These are phyloP conservation scores for Cataglyphis hispanica DNA, from an alignment of 1,140 invertebrate species.

Conservation along the genomic window DNA sequence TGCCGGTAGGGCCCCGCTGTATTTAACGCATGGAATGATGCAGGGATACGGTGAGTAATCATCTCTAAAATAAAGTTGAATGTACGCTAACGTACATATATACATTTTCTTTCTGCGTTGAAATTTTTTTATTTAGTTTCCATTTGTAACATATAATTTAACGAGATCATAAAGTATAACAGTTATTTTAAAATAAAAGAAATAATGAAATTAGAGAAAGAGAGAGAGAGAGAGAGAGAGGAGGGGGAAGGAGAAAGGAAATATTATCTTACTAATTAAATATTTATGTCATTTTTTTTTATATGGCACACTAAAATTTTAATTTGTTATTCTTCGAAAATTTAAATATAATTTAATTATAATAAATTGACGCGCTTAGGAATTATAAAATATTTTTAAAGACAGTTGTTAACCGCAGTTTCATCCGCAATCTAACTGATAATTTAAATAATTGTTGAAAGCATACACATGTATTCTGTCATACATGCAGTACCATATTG, in stretches of 20 bases:
- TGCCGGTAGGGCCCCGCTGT: conserved; percentile 92
- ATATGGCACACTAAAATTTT: no score
- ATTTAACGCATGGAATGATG: conserved; percentile 94
- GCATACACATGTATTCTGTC: no score
- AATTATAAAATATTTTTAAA: not conserved
- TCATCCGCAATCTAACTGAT: not conserved
- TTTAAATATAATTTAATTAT: not conserved
- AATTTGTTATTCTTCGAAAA: not conserved
- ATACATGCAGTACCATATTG: no score
- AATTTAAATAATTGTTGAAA: conserved; percentile 7
- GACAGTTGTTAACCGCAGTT: not conserved
- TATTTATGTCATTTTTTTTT: not conserved
- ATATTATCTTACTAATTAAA: not conserved
- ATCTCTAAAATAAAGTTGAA: not conserved
- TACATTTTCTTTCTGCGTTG: no score
- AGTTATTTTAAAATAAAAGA: no score
- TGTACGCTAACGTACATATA: no score
- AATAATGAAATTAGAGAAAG: no score
- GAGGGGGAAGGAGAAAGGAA: not conserved
- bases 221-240: no score
- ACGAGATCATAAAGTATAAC: not conserved
- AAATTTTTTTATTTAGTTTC: no score
- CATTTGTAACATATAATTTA: no score
- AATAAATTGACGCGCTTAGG: not conserved
- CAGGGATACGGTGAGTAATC: conserved; percentile 91